Evolutionary conservation across 2,797 vertebrate species (phyloP).

Genomic region (Cryptoblepharus egeriae): DNA sequence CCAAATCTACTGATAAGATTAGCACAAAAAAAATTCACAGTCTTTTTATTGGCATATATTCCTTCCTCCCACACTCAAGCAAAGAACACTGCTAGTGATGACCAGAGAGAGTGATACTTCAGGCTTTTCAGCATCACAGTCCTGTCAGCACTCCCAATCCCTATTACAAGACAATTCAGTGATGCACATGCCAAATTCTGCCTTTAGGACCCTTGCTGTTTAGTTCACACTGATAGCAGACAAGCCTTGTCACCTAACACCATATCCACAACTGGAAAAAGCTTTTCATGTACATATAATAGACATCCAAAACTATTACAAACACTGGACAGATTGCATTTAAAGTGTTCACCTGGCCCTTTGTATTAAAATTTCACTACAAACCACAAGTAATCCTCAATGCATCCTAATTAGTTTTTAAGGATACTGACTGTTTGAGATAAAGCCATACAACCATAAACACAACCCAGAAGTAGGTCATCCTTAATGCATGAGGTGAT

Average conservation of each 20-base stretch:
- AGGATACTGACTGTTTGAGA: constrained; percentile 25
- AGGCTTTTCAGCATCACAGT: constrained; percentile 26
- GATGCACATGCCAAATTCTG: constrained; percentile 21
- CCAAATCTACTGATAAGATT: neutral
- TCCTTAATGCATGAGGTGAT: constrained; percentile 4
- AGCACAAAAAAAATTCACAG: neutral
- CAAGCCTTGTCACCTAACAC: constrained; percentile 9
- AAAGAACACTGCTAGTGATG: neutral
- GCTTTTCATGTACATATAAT: constrained; percentile 6
- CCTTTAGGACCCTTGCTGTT: constrained; percentile 13
- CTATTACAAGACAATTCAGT: neutral
- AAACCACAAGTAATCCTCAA: constrained; percentile 14
- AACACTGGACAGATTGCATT: constrained; percentile 9
- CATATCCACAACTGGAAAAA: neutral
- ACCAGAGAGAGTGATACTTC: neutral
- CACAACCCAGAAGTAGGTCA: constrained; percentile 39
- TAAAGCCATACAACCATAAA: neutral
- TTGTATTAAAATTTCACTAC: constrained; percentile 27
- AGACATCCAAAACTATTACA: neutral
- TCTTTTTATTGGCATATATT: neutral
- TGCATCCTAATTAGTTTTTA: constrained; percentile 17
- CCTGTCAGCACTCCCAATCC: constrained; percentile 21
- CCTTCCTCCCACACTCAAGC: neutral
- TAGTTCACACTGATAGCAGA: constrained; percentile 21
- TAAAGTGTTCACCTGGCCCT: constrained; percentile 3